Conservation (phyloP, 2,888 invertebrate species). For the Thymelicus acteon region DNA sequence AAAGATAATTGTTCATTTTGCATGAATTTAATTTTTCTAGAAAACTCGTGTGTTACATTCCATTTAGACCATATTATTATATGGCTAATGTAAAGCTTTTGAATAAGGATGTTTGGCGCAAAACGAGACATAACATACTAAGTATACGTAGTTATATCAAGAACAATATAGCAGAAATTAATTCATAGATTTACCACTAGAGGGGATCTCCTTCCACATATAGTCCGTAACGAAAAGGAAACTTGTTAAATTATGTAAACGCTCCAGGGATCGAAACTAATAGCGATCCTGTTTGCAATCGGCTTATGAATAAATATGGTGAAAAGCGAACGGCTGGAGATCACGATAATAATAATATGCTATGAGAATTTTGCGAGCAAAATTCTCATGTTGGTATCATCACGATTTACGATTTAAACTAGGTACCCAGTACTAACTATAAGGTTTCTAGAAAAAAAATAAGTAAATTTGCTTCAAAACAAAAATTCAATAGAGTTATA, state of each 20-base stretch:
- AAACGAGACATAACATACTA: not conserved
- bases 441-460: too few species aligned
- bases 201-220: not conserved
- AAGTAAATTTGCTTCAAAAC: too few species aligned
- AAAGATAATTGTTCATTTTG: too few species aligned
- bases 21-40: too few species aligned
- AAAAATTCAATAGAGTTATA: too few species aligned
- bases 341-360: conserved; percentile 25
- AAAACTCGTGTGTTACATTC: too few species aligned
- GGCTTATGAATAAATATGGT: conserved; percentile 46
- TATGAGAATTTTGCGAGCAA: conserved; percentile 22
- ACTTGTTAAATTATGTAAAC: conserved; percentile 45
- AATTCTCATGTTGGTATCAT: not conserved
- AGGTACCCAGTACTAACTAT: too few species aligned
- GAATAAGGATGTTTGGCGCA: too few species aligned
- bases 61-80: too few species aligned
- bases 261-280: conserved; percentile 35
- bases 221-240: conserved; percentile 34
- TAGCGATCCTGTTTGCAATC: conserved; percentile 43
- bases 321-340: conserved; percentile 22
- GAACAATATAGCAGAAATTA: not conserved
- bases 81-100: too few species aligned
- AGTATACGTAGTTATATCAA: not conserved
- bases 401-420: not conserved
- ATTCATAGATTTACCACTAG: conserved; percentile 6